Evolutionary conservation across 2,888 invertebrate species (phyloP), one percentile per base, ranked within the genome.

Genomic region (Diarsia brunnea): DNA sequence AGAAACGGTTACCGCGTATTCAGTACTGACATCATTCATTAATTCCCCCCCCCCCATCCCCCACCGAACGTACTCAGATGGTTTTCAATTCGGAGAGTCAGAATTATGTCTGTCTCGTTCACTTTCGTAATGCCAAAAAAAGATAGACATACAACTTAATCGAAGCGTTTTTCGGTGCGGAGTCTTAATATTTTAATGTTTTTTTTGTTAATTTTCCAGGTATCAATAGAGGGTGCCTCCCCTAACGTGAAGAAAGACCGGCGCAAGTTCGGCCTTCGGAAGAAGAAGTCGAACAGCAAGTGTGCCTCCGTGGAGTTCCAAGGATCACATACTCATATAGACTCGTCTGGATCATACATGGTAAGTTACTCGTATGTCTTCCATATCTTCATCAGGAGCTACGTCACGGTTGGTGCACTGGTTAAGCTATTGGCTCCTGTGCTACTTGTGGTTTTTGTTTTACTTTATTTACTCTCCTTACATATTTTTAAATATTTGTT

Each of bases 181-280:
- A 4, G 31, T 2, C 31, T 31, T n/a, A n/a, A 16, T 66, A 8
- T 51, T 31, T 49, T 31, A 38, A n/a, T 51, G 4, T 12, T 31
- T 11, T 21, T 14, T 14, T 5, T 58, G n/a, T 60, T 24, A 14
- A 8, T 11, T 63, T 8, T 12, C 8, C 90, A 97, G 97, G 97
- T 97, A 45, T 96, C 97, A 11, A 86, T 97, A 72, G 97, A 97
- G 85, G 97, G 97, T 75, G 96, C 97, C 5, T 97, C 97, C 0
- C 97, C 97, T 0, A 97, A 97, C 89, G 97, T 97, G 10, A 98
- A 98, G 92, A 98, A 98, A 89, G 97, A 97, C 88, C 95, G 97
- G 2, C 97, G 97, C 90, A 97, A 97, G 91, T 98, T 98, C 90
- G 97, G 97, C 1, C 95, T 98, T 49, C 96, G 97, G 77, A 97